Percentiles rank a stretch among this genome's conserved stretches.
These are phyloP conservation scores for Thaumatotibia leucotreta DNA, from an alignment of 1,140 invertebrate species.

Conservation along the genomic window DNA sequence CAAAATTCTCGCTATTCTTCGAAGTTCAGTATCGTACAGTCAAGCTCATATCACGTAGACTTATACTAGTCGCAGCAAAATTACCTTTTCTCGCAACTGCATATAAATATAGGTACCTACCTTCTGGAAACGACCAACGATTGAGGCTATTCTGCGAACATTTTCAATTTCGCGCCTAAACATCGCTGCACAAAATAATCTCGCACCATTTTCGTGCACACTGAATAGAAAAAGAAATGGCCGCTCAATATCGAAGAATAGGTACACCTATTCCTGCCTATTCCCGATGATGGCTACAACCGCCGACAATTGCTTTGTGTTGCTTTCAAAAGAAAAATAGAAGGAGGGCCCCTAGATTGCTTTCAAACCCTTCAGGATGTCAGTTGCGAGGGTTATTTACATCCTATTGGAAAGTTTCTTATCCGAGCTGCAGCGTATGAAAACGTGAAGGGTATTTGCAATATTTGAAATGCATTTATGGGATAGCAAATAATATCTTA, in stretches of 20 bases:
- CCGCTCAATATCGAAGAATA: slow-evolving; percentile 15
- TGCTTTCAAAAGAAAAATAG: slow-evolving; percentile 44
- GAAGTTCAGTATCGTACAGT: too few relatives aligned
- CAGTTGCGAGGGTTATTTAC: slow-evolving; percentile 41
- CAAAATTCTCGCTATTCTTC: too few relatives aligned
- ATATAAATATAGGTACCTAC: not conserved
- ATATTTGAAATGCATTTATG: too few relatives aligned
- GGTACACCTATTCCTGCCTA: slow-evolving; percentile 23
- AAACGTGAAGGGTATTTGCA: too few relatives aligned
- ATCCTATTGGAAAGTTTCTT: slow-evolving; percentile 33
- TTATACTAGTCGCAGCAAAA: too few relatives aligned
- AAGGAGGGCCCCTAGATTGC: slow-evolving; percentile 32
- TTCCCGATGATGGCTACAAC: slow-evolving; percentile 34
- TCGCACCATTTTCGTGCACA: not conserved
- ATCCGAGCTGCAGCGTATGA: slow-evolving; percentile 24
- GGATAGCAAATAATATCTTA: too few relatives aligned
- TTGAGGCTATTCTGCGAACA: not conserved
- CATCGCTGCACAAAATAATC: not conserved
- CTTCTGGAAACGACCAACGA: not conserved
- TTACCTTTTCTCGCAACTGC: not conserved
- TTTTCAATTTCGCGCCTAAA: slow-evolving; percentile 8
- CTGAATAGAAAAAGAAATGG: slow-evolving; percentile 21
- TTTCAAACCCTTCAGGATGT: slow-evolving; percentile 43
- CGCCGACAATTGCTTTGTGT: slow-evolving; percentile 45
- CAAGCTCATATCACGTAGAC: too few relatives aligned